Evolutionary conservation across 2,113 vertebrate genomes (phyloP).

Genomic region (Callocephalon fimbriatum): DNA sequence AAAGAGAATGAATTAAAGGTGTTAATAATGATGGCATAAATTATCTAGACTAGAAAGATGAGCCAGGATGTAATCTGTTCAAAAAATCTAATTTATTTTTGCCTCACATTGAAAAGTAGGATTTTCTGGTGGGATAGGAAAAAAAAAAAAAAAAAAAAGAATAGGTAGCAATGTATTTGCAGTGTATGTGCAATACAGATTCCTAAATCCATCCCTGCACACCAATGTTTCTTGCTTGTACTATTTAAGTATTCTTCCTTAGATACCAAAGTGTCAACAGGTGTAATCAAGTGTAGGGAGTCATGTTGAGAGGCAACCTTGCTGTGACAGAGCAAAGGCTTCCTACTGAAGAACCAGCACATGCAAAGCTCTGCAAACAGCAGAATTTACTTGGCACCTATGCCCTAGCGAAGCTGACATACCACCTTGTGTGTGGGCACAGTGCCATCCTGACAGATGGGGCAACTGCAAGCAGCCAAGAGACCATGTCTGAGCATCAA

Average conservation of each 20-base stretch:
- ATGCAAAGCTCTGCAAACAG: slow-evolving; percentile 52
- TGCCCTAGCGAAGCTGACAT: slow-evolving; percentile 54
- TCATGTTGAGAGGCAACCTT: slow-evolving; percentile 30
- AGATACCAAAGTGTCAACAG: slow-evolving; percentile 4
- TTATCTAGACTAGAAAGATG: not conserved
- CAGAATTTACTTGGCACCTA: slow-evolving; percentile 65
- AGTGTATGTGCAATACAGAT: not conserved
- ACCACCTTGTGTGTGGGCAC: slow-evolving; percentile 71
- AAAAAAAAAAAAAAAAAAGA: not conserved
- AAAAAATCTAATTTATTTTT: not conserved
- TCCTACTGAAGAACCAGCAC: slow-evolving; percentile 45
- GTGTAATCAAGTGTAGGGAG: slow-evolving; percentile 10
- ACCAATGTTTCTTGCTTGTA: not conserved
- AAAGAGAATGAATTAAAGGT: not conserved
- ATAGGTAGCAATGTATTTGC: not conserved
- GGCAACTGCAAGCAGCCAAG: slow-evolving; percentile 48
- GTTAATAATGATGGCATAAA: not conserved
- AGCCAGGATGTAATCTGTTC: not conserved
- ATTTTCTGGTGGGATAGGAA: not conserved
- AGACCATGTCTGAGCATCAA: slow-evolving; percentile 73
- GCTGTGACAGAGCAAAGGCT: slow-evolving; percentile 39
- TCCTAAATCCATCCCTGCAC: not conserved
- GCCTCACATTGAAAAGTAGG: not conserved
- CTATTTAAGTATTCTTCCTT: not conserved
- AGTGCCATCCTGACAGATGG: slow-evolving; percentile 77